Conservation (phyloP, 2,888 invertebrate species). For the Protodeltote pygarga region DNA sequence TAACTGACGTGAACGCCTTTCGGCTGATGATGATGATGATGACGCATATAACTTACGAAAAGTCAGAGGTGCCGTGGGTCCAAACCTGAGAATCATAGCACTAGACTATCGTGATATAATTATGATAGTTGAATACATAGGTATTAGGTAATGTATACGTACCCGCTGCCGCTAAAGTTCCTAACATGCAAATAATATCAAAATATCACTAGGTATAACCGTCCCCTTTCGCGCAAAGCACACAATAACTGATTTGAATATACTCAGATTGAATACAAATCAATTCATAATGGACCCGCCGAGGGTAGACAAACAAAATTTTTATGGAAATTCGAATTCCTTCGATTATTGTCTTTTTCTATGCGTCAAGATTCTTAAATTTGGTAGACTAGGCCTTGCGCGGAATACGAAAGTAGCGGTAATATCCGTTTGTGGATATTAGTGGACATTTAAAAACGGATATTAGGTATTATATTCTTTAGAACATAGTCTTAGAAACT, state of each 20-base stretch:
- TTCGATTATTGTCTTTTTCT: slow-evolving; percentile 55
- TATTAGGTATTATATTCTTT: too few relatives aligned
- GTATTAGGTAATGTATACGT: too few relatives aligned
- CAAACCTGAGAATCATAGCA: too few relatives aligned
- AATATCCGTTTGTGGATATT: slow-evolving; percentile 15
- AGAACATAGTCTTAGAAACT: too few relatives aligned
- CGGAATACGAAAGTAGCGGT: slow-evolving; percentile 33
- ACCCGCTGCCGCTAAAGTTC: neutral
- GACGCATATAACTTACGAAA: too few relatives aligned
- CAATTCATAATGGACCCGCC: slow-evolving; percentile 64
- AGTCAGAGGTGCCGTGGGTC: too few relatives aligned
- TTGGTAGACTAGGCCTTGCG: slow-evolving; percentile 26
- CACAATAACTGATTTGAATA: slow-evolving; percentile 80
- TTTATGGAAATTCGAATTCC: slow-evolving; percentile 62
- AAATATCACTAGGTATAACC: slow-evolving; percentile 50
- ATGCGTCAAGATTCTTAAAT: slow-evolving; percentile 44
- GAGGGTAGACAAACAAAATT: slow-evolving; percentile 58
- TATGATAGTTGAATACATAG: too few relatives aligned
- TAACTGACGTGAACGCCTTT: too few relatives aligned
- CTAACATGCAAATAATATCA: slow-evolving; percentile 15
- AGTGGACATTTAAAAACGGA: too few relatives aligned
- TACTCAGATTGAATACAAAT: slow-evolving; percentile 74
- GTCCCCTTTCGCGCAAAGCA: slow-evolving; percentile 67
- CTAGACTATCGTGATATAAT: too few relatives aligned
- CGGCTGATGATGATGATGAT: too few relatives aligned